Base-by-base conservation (phyloP, 1,140 invertebrate species). In the Platyura marginata region DNA sequence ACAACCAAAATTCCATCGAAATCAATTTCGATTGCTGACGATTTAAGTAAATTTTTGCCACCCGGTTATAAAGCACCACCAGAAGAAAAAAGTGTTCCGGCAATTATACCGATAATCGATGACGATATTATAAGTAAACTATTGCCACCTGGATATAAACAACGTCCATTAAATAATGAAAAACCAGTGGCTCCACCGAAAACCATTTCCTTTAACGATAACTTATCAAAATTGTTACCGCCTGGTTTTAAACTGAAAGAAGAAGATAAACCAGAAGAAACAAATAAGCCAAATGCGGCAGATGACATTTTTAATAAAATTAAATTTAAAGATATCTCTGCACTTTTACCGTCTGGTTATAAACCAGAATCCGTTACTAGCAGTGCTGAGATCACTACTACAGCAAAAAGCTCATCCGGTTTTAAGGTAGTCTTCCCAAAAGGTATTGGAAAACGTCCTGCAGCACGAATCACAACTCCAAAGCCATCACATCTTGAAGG, bases 371-470 rank as follows among this genome's bases (percentile, higher is more conserved):
- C 6, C 3, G 29, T 15, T 19, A 21, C 49, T n/a, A 11, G 16
- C 49, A 22, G 48, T 40, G 18, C 46, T 51, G 1, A 43, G 56
- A 36, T 46, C 54, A 11, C 61, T 33, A 56, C 65, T 4, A 63
- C 65, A 2, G 62, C 66, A 20, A 53, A 51, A 35, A 56, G 66
- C 33, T 44, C 65, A 15, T 63, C 64, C 22, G 66, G 67, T 21
- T 64, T 74, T 11, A 84, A 83, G 59, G 56, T 85, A 9, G 78
- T 85, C 2, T 87, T 87, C 48, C 82, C 83, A 6, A 83, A 78
- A 44, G 68, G 80, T 55, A 75, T 80, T 22, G 79, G 81, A 35
- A 75, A 76, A n/a, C 67, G 77, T 46, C 66, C 75, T 46, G 65
- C 72, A 4, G 58, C 64, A 35, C 74, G 77, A 54, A 58, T 70